Evolutionary conservation across 2,113 vertebrate species (phyloP), one percentile per base, ranked within the genome.

Genomic region (Rutilus rutilus): DNA sequence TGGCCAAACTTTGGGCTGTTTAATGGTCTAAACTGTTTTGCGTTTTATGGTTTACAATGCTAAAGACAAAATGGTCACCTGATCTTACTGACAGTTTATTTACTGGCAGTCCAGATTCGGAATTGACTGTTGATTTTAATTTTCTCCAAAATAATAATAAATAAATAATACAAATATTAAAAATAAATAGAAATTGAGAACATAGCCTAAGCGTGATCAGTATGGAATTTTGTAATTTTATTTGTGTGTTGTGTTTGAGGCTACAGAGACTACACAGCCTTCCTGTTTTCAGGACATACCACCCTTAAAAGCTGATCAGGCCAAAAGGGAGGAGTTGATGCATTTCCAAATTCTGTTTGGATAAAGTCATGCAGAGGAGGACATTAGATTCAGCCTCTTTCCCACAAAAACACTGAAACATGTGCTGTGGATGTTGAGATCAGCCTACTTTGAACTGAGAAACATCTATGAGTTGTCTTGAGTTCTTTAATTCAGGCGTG

Each of bases 201-300:
- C 14, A 25, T 75, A 33, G 33, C 33, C 33, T 33, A n/a, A 75
- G 42, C 1, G 0, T 50, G n/a, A 47, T 15, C 42, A 27, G 23
- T 15, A 27, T 75, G 42, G 71, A 1, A 75, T 47, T 75, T 75
- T 27, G 67, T 75, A 4, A 75, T 75, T 75, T 25, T 17, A 50
- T 54, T 52, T 77, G n/a, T 54, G n/a, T 77, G 47, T 77, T 52
- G 2, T 42, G 82, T 82, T 87, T 87, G 79, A 86, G 88, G 82
- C 86, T 81, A 71, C 47, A 83, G 25, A 71, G 65, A 71, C 17
- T 82, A 71, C 50, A 25, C 65, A 25, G 47, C 7, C 21, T 17
- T 83, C 39, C 47, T 59, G 81, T 83, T 73, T 83, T 73, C 30
- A 25, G 30, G 67, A 83, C 21, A 42, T n/a, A 42, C 23, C 52